Evolutionary conservation across 2,888 invertebrate species (phyloP).

Genomic region (Chrysina gloriosa): DNA sequence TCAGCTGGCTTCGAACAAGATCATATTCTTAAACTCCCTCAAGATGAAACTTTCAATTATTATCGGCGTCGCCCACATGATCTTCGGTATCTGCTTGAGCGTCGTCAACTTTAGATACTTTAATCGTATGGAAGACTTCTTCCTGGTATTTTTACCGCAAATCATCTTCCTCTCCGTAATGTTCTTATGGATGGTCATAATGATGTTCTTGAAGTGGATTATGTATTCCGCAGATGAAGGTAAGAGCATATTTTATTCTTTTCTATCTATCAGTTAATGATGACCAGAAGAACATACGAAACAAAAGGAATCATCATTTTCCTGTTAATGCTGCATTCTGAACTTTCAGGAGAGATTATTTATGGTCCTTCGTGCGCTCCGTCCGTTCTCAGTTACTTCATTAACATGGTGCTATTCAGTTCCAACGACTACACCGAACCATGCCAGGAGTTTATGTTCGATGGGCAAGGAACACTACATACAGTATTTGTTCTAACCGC

Average conservation of each 20-base stretch:
- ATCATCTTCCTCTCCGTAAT: conserved; percentile 86
- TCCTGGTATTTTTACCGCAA: conserved; percentile 92
- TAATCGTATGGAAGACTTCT: conserved; percentile 73
- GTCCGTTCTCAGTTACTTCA: conserved; percentile 80
- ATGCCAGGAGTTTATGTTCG: conserved; percentile 72
- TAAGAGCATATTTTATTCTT: too few species aligned
- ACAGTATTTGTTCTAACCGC: conserved; percentile 73
- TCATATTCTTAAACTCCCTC: conserved; percentile 93
- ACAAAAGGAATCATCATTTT: too few species aligned
- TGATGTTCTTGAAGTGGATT: conserved; percentile 94
- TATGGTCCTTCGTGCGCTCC: conserved; percentile 74
- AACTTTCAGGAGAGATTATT: conserved; percentile 47
- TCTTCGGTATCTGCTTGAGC: conserved; percentile 90
- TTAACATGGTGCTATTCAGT: conserved; percentile 80
- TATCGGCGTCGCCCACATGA: conserved; percentile 93
- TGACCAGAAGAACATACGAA: too few species aligned
- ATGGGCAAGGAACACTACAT: conserved; percentile 72
- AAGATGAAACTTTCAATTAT: conserved; percentile 98
- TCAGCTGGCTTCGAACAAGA: conserved; percentile 81
- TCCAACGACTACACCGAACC: conserved; percentile 56
- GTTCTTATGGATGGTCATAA: conserved; percentile 91
- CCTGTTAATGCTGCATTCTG: too few species aligned
- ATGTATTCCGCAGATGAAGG: conserved; percentile 71
- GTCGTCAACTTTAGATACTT: conserved; percentile 81
- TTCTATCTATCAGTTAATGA: too few species aligned